Conservation (phyloP, 2,888 invertebrate genomes). For the Himalopsyche tibetana region DNA sequence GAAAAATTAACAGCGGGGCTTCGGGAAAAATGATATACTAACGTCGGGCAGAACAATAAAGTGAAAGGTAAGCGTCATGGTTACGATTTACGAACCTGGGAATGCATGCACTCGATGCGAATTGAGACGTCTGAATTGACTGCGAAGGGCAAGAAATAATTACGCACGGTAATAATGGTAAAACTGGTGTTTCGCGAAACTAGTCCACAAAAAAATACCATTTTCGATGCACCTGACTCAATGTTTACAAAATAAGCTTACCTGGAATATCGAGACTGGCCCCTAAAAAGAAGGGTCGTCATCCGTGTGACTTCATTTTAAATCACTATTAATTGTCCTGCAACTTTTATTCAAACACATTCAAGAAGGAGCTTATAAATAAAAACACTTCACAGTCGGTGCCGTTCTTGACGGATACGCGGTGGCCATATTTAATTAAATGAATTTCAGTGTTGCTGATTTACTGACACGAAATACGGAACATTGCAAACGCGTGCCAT, state of each 20-base stretch:
- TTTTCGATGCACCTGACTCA: constrained; percentile 59
- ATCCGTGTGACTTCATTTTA: constrained; percentile 58
- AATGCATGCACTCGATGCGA: not conserved
- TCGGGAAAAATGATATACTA: constrained; percentile 50
- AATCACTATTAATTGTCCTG: constrained; percentile 40
- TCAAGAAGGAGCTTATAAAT: constrained; percentile 47
- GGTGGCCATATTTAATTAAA: constrained; percentile 58
- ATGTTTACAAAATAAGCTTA: constrained; percentile 62
- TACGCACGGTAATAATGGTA: not conserved
- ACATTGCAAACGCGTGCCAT: not conserved
- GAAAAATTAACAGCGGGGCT: constrained; percentile 50
- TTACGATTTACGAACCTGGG: constrained; percentile 28
- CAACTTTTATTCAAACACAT: constrained; percentile 41
- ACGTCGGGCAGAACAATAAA: constrained; percentile 61
- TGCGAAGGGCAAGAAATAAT: constrained; percentile 11
- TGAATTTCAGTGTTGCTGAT: not conserved
- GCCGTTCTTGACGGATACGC: constrained; percentile 60
- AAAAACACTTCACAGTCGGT: constrained; percentile 57
- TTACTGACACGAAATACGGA: not conserved
- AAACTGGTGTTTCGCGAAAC: constrained; percentile 10
- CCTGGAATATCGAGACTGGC: constrained; percentile 53
- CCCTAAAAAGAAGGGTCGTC: constrained; percentile 54
- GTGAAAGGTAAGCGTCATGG: constrained; percentile 64
- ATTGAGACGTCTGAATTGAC: not conserved
- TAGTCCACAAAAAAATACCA: constrained; percentile 32